These are phyloP conservation scores for Sympetrum striolatum DNA, from an alignment of 2,888 invertebrate genomes.

Conservation along the genomic window DNA sequence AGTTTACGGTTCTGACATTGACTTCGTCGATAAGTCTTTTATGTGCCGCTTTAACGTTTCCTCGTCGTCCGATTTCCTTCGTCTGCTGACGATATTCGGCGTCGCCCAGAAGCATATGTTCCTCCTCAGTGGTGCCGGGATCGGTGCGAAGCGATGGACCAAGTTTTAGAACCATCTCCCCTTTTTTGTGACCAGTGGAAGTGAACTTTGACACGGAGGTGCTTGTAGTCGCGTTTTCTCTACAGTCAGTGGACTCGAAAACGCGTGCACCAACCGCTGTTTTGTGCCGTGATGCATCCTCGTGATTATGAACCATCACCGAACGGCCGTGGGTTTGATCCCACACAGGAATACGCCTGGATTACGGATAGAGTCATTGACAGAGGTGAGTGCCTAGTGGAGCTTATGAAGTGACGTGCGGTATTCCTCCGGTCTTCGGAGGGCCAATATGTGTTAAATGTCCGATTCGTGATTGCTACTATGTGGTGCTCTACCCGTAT, in stretches of 20 bases:
- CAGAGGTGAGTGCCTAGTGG: neutral
- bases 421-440: neutral
- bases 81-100: neutral
- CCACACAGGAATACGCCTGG: slow-evolving; percentile 28
- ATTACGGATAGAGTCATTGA: slow-evolving; percentile 25
- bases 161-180: neutral
- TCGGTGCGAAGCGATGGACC: too few species aligned
- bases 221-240: neutral
- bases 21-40: neutral
- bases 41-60: neutral
- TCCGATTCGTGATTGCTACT: neutral
- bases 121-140: neutral
- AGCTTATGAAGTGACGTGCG: neutral
- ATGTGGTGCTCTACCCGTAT: neutral
- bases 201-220: neutral
- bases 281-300: slow-evolving; percentile 24
- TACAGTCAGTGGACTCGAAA: neutral
- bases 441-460: neutral
- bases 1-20: neutral
- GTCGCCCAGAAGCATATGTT: neutral
- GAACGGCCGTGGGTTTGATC: slow-evolving; percentile 21
- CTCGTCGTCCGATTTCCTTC: neutral
- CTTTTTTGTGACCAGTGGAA: neutral
- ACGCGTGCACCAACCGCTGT: neutral
- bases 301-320: slow-evolving; percentile 19